Base-by-base conservation (phyloP, 2,113 vertebrate genomes). In the Lophochroa leadbeateri region DNA sequence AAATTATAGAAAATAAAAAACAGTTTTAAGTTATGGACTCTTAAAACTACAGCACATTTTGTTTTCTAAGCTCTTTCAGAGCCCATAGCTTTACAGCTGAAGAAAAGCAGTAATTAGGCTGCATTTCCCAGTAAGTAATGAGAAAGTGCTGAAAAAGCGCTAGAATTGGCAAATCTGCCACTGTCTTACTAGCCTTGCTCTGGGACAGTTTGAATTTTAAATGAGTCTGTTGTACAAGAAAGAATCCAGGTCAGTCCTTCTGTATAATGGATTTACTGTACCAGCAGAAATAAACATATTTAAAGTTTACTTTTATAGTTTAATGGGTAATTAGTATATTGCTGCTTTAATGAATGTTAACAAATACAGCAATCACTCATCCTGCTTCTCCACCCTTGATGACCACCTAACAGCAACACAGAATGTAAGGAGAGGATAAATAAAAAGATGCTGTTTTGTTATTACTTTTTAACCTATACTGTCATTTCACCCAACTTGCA, bases 201-300 rank as follows among this genome's bases (percentile, higher is more conserved):
- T 83, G 60, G 85, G 72, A 58, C 78, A 46, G 35, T 70, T 74
- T 86, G 85, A 88, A 90, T 95, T 94, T 92, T 85, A 88, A 86
- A 86, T 37, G 29, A 90, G 39, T 80, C 63, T 88, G 19, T 96
- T 92, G 49, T 16, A 89, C 63, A 88, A 70, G 58, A 76, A 65
- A 37, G 50, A 94, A 95, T 96, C 82, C 67, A 95, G 90, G 88
- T 96, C 94, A 92, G 43, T 80, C 58, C 55, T 86, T 72, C 82
- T 69, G 58, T 94, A 80, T 88, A 89, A 88, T 68, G 52, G 29
- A 83, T 94, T 95, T 91, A 82, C 31, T 15, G n/a, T 72, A 65
- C 44, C 41, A 80, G 67, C 67, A 80, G 53, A 92, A 96, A 84
- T 68, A 88, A 88, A 79, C 7, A 21, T 88, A 80, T 72, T 91